A percentile compares a stretch with the other conserved stretches of the same genome.
phyloP scores from a whole-genome alignment of 2,888 invertebrate genomes.

The Tiliacea aurago region DNA sequence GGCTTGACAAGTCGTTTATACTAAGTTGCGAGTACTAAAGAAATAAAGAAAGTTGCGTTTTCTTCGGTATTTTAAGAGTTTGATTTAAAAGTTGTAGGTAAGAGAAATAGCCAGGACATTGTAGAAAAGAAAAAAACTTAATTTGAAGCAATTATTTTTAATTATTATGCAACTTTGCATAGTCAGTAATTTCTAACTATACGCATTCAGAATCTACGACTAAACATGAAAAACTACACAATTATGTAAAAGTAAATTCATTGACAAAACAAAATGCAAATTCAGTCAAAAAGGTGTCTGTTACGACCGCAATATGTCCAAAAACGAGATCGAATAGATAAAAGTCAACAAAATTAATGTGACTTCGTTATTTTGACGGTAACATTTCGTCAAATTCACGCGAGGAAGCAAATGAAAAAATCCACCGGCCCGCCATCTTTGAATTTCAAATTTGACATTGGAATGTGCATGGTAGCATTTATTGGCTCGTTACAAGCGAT shows the following conservation, averaged over 20 bases:
- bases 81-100: neutral
- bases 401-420: slow-evolving; percentile 64
- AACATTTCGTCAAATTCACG: slow-evolving; percentile 76
- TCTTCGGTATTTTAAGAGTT: neutral
- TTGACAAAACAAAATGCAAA: slow-evolving; percentile 58
- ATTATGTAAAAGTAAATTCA: slow-evolving; percentile 34
- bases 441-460: slow-evolving; percentile 83
- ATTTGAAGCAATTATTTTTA: neutral
- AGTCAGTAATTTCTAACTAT: slow-evolving; percentile 24
- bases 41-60: neutral
- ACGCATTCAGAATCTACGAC: slow-evolving; percentile 11
- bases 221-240: slow-evolving; percentile 20
- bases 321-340: slow-evolving; percentile 64
- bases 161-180: slow-evolving; percentile 10
- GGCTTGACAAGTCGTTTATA: neutral
- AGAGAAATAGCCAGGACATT: neutral
- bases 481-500: slow-evolving; percentile 48
- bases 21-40: neutral
- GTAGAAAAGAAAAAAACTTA: neutral
- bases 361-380: slow-evolving; percentile 74
- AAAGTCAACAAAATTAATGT: slow-evolving; percentile 65
- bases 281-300: slow-evolving; percentile 62
- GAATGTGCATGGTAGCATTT: slow-evolving; percentile 71
- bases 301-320: slow-evolving; percentile 61
- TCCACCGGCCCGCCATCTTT: slow-evolving; percentile 74